phyloP scores from a whole-genome alignment of 2,888 invertebrate genomes.

The Eucriotettix oculatus region DNA sequence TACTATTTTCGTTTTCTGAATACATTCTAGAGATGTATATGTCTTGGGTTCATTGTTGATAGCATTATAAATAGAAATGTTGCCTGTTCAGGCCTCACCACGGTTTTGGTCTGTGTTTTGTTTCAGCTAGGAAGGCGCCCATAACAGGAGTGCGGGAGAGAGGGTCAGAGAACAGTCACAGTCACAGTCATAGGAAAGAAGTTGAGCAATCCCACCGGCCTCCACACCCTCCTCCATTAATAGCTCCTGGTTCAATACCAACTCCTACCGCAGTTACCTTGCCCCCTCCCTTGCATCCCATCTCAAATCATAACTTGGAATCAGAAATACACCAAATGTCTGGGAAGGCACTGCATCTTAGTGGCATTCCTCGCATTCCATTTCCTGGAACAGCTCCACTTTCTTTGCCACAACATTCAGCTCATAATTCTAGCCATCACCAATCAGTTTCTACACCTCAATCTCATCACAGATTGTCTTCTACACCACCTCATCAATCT shows the following conservation, averaged over 20 bases:
- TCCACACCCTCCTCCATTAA: conserved; percentile 11
- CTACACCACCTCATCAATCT: not conserved
- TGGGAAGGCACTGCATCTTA: not conserved
- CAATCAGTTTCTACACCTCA: conserved; percentile 12
- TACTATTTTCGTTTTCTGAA: not conserved
- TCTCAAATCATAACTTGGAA: not conserved
- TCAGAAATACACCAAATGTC: not conserved
- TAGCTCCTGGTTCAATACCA: conserved; percentile 17
- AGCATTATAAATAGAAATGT: too few relatives aligned
- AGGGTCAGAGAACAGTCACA: not conserved
- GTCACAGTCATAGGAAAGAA: not conserved
- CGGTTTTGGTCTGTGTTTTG: conserved; percentile 21
- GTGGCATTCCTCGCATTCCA: not conserved
- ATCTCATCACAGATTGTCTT: not conserved
- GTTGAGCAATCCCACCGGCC: conserved; percentile 3
- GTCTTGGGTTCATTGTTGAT: too few relatives aligned
- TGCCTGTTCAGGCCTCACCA: conserved; percentile 1
- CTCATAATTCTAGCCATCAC: conserved; percentile 1
- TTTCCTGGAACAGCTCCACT: not conserved
- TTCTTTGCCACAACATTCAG: not conserved
- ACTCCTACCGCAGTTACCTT: conserved; percentile 21
- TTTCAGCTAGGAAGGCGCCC: conserved; percentile 44
- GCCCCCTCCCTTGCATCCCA: conserved; percentile 14
- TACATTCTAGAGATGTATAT: too few relatives aligned
- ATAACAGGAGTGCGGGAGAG: conserved; percentile 26